phyloP scores from a whole-genome alignment of 2,113 vertebrate species.

The Ploceus nigricollis region DNA sequence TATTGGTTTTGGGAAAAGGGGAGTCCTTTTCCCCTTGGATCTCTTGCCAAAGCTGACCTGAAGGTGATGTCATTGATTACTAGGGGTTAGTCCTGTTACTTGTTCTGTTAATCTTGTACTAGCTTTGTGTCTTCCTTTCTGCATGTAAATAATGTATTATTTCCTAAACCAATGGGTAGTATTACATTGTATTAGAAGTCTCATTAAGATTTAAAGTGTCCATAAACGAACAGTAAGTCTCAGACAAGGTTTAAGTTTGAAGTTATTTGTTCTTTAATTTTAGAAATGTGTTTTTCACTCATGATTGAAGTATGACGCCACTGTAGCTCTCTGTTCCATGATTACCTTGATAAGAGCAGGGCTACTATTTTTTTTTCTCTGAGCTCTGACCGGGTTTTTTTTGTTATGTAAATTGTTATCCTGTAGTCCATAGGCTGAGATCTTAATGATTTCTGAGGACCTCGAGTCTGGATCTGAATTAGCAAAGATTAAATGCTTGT shows the following conservation, averaged over 20 bases:
- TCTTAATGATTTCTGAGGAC: not conserved
- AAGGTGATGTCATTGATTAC: not conserved
- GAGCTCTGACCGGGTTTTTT: not conserved
- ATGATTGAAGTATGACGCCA: not conserved
- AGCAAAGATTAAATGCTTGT: not conserved
- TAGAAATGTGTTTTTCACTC: not conserved
- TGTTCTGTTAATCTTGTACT: not conserved
- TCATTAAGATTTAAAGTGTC: not conserved
- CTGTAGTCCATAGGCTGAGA: not conserved
- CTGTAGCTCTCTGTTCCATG: not conserved
- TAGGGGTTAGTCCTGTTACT: not conserved
- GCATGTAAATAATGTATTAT: not conserved
- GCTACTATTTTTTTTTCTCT: not conserved
- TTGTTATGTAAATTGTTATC: not conserved
- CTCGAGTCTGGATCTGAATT: not conserved
- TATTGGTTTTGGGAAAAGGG: accelerated
- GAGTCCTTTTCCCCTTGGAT: not conserved
- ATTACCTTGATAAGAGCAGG: not conserved
- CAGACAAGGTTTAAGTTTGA: not conserved
- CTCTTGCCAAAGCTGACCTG: not conserved
- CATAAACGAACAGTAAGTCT: not conserved
- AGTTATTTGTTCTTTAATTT: not conserved
- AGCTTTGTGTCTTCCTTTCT: not conserved
- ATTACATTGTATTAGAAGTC: not conserved
- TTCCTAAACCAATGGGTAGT: not conserved